Percentiles rank a stretch among this genome's conserved stretches.
These are phyloP conservation scores for Nesometra sesokonis DNA, from an alignment of 35 echinoderm and acorn worm genomes.

Conservation along the genomic window DNA sequence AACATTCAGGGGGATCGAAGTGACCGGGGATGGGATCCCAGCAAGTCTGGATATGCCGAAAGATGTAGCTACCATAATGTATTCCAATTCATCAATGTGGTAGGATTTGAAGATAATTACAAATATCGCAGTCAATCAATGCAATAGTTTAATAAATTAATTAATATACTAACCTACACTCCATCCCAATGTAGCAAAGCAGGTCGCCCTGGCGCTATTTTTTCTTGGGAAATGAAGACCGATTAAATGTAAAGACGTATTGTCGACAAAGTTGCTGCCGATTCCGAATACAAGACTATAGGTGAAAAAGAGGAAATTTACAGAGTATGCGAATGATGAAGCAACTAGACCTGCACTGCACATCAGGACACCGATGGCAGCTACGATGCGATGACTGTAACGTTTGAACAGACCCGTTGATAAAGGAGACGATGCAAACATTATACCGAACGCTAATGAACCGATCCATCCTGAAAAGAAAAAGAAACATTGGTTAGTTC, in stretches of 20 bases:
- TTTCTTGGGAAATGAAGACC: slow-evolving; percentile 84
- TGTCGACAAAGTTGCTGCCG: slow-evolving; percentile 88
- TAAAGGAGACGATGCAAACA: slow-evolving; percentile 83
- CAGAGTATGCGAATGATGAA: slow-evolving; percentile 59
- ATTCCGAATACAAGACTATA: slow-evolving; percentile 90
- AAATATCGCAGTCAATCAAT: neutral
- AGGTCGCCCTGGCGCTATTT: slow-evolving; percentile 89
- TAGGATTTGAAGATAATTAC: no score
- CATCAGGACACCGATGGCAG: slow-evolving; percentile 53
- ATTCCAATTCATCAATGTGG: no score
- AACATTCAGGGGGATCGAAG: no score
- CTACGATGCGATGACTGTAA: slow-evolving; percentile 72
- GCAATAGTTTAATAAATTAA: neutral
- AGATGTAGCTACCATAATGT: no score
- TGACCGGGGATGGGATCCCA: no score
- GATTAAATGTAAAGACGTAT: slow-evolving; percentile 78
- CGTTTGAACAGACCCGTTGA: slow-evolving; percentile 98
- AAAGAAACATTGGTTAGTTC: neutral
- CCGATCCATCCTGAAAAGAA: slow-evolving; percentile 84
- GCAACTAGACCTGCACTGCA: slow-evolving; percentile 57
- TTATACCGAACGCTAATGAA: slow-evolving; percentile 73
- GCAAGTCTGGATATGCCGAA: no score
- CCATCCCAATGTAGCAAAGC: slow-evolving; percentile 96
- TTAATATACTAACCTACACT: slow-evolving; percentile 61
- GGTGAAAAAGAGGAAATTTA: slow-evolving; percentile 62